Evolutionary conservation across 1,140 invertebrate genomes (phyloP), one percentile per base, ranked within the genome.

Genomic region (Gonioctena quinquepunctata): DNA sequence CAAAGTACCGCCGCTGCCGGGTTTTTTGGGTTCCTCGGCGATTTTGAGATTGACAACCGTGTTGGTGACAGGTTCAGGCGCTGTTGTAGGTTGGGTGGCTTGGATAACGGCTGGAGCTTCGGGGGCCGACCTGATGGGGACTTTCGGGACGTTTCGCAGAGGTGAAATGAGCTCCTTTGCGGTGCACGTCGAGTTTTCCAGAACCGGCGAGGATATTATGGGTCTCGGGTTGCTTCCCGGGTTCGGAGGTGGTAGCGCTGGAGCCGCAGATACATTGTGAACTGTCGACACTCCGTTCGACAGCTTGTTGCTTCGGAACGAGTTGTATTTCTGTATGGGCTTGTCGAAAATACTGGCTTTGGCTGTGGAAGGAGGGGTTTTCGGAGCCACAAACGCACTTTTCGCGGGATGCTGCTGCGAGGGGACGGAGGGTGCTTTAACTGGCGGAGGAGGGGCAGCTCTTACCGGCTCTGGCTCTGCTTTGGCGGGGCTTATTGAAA

Each of bases 181-280:
- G 1, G 91, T 90, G 69, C 91, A 90, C 0, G 93, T 94, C 0
- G 93, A 94, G 2, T 89, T 89, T 75, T 93, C 91, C 16, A 95
- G 80, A 22, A 93, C 91, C 0, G 93, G 93, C 68, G 90, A 90
- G 19, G 92, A 93, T 66, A 95, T 94, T 8, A 93, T 85, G 0
- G 92, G 92, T 74, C 91, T 86, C 0, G 89, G 86, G 1, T 84
- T 85, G n/a, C 87, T 85, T 25, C 87, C 85, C 0, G 84, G 83
- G 77, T 89, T 89, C 21, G 84, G 77, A 2, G 89, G 88, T 1
- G 89, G 89, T 63, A 90, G 73, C 0, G 86, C 86, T 1, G 90
- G 88, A 0, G 86, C 82, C n/a, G 84, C 80, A 1, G 86, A 77
- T 4, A 83, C 81, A 68, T 82, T 84, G 21, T 85, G 85, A 27